Conservation (phyloP, 2,888 invertebrate species). For the Polydrusus pterygomalis region DNA sequence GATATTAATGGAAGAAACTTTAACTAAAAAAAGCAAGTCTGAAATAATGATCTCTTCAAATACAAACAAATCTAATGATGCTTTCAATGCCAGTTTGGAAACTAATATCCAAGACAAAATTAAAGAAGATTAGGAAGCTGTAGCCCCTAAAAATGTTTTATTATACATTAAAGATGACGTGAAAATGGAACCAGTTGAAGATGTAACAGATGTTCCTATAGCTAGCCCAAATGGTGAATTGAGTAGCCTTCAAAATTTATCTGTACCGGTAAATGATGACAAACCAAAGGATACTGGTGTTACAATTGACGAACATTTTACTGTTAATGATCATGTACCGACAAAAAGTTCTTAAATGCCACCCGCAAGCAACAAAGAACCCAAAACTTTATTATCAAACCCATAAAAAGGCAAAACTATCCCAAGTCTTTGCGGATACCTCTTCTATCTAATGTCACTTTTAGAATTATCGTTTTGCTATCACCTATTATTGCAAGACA, state of each 20-base stretch:
- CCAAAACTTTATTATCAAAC: too few relatives aligned
- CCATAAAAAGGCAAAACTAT: background rate
- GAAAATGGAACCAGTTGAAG: background rate
- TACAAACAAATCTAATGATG: background rate
- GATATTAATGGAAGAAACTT: slow-evolving; percentile 26
- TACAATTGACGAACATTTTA: too few relatives aligned
- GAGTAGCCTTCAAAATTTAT: background rate
- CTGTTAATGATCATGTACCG: background rate
- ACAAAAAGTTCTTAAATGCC: background rate
- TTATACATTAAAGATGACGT: background rate
- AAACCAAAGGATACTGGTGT: background rate
- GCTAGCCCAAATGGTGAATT: background rate
- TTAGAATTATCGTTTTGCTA: too few relatives aligned
- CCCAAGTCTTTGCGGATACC: background rate
- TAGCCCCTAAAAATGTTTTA: background rate
- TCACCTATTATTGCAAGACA: too few relatives aligned
- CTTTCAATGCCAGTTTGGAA: too few relatives aligned
- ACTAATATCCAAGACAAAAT: too few relatives aligned
- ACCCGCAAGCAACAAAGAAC: background rate
- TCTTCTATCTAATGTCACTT: too few relatives aligned
- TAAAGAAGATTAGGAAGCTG: too few relatives aligned
- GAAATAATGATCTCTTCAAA: too few relatives aligned
- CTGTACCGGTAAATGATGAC: background rate
- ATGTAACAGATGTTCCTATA: background rate
- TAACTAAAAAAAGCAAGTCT: slow-evolving; percentile 1